Percentiles rank a stretch among this genome's conserved stretches.
phyloP scores from a whole-genome alignment of 2,888 invertebrate species.

The Danaus chrysippus region DNA sequence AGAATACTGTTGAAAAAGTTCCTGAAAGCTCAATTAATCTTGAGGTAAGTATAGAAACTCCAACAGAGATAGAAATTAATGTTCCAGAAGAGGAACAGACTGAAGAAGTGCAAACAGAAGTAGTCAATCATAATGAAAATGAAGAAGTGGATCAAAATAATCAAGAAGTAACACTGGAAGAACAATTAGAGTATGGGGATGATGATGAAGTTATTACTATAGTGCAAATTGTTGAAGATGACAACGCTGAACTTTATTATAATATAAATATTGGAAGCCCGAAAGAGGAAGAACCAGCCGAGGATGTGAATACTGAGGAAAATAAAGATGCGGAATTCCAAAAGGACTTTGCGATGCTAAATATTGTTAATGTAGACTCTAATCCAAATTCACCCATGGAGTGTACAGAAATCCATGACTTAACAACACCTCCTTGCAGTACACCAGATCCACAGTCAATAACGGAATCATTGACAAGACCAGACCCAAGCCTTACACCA shows the following conservation, averaged over 20 bases:
- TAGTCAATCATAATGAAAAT: constrained; percentile 11
- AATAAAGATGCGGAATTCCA: constrained; percentile 56
- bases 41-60: constrained; percentile 11
- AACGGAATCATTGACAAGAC: constrained; percentile 49
- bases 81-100: constrained; percentile 12
- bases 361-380: constrained; percentile 44
- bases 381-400: constrained; percentile 47
- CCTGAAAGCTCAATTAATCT: constrained; percentile 7
- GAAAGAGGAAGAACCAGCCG: constrained; percentile 36
- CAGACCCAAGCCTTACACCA: constrained; percentile 69
- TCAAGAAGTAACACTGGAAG: constrained; percentile 50
- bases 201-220: constrained; percentile 75
- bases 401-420: constrained; percentile 46
- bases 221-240: constrained; percentile 75
- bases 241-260: constrained; percentile 64
- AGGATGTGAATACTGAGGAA: constrained; percentile 31
- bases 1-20: constrained; percentile 12
- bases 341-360: constrained; percentile 63
- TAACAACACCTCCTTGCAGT: constrained; percentile 45
- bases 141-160: constrained; percentile 33
- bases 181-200: constrained; percentile 60
- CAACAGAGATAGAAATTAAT: constrained; percentile 8
- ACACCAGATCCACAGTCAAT: constrained; percentile 54
- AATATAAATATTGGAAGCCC: constrained; percentile 64
- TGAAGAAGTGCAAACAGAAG: constrained; percentile 10